A percentile compares a stretch with the other conserved stretches of the same genome.
These are phyloP conservation scores for Campylorhamphus procurvoides DNA, from an alignment of 2,113 vertebrate genomes.

Conservation along the genomic window DNA sequence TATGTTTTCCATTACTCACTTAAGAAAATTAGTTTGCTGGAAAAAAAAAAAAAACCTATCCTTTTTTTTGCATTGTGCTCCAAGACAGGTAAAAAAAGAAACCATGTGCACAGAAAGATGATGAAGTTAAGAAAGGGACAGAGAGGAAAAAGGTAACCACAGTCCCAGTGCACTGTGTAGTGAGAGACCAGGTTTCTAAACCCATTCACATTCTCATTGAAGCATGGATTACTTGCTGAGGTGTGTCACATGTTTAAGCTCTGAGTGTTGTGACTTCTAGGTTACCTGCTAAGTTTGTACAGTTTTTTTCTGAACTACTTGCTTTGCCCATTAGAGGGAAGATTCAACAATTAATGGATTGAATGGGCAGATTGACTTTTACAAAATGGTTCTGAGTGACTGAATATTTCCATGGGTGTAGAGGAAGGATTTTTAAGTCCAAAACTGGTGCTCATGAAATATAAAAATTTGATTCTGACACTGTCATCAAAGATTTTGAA, in stretches of 20 bases:
- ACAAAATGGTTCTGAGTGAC: neutral
- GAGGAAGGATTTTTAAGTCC: neutral
- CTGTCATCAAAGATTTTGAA: neutral
- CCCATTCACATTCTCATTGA: neutral
- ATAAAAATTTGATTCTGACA: neutral
- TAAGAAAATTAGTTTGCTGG: neutral
- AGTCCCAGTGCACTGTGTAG: neutral
- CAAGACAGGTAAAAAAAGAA: neutral
- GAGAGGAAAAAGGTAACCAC: neutral
- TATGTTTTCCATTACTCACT: neutral
- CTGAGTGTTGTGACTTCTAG: neutral
- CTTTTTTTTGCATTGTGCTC: neutral
- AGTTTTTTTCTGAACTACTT: neutral
- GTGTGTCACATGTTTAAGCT: rapidly evolving
- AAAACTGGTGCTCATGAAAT: neutral
- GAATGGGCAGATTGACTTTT: neutral
- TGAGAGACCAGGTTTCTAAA: neutral
- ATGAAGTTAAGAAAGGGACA: neutral
- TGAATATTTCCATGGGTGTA: neutral
- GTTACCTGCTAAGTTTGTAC: neutral
- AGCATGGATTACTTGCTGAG: neutral
- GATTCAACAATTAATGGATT: neutral
- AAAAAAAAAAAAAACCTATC: neutral
- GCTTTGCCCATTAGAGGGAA: neutral
- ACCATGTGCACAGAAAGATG: neutral